Base-by-base conservation (phyloP, 2,888 invertebrate species). In the Pegoplata infirma region DNA sequence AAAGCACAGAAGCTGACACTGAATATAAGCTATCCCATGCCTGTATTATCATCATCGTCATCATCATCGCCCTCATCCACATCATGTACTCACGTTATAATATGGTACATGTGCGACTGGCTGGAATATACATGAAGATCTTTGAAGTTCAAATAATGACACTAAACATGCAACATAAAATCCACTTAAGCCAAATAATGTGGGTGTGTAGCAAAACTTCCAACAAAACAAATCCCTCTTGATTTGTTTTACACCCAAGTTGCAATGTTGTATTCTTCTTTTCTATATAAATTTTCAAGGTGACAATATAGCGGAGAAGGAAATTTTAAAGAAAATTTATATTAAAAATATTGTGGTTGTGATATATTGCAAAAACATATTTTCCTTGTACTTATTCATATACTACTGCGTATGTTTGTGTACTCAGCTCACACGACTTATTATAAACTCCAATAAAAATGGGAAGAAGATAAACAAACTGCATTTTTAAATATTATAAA, bases 111-210 rank as follows among this genome's bases (percentile, higher is more conserved):
- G 14, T 51, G 10, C 8, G 40, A 51, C 36, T 40, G 36, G 10
- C 12, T 40, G n/a, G 3, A 40, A 12, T 12, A 53, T 69, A 12
- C 12, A 67, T 75, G 67, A 66, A 79, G 36, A 67, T 61, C 75
- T 79, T 79, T 79, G 71, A 79, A 79, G 75, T 79, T 79, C 36
- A 72, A 72, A 71, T 67, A 75, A 79, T 67, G 67, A 71, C 71
- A 67, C 75, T 72, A 75, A 75, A 71, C 71, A 69, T 74, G 73
- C 63, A 69, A 66, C 69, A 79, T 56, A 61, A 67, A 66, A 79
- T 79, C 49, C 61, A 61, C 66, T 79, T 66, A 66, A 61, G 51
- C 44, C 19, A 61, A 25, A 71, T 61, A 61, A 59, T 63, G 71
- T 75, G 71, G 66, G 74, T 67, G 79, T 53, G 12, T 46, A 68